Conservation (phyloP, 2,113 vertebrate genomes). For the Onychostruthus taczanowskii region DNA sequence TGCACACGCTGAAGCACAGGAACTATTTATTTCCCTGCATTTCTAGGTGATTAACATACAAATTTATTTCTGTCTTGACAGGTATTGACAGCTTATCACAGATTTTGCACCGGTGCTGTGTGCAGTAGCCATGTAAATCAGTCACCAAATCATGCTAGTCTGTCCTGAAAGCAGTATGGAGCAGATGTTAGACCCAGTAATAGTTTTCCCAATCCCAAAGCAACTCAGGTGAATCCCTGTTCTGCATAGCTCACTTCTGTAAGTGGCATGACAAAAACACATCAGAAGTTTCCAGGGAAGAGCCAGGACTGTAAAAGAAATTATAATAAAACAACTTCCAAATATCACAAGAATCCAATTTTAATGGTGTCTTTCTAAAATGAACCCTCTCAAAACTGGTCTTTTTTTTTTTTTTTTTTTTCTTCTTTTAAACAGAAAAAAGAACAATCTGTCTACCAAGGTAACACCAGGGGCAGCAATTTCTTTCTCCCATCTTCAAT, state of each 20-base stretch:
- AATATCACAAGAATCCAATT: neutral
- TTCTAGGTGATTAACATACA: neutral
- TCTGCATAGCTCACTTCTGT: neutral
- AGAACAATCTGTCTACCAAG: neutral
- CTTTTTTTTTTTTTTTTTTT: neutral
- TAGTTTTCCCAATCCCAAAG: neutral
- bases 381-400: neutral
- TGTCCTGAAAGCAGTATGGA: neutral
- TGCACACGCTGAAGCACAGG: neutral
- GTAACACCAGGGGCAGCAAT: neutral
- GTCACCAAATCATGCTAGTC: neutral
- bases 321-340: neutral
- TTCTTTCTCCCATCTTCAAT: neutral
- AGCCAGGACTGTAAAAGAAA: neutral
- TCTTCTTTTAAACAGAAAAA: neutral
- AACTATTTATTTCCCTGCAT: neutral
- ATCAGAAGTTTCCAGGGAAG: neutral
- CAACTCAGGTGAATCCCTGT: neutral
- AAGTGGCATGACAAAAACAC: neutral
- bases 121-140: neutral
- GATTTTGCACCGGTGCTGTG: neutral
- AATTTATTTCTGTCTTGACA: neutral
- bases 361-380: neutral
- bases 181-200: neutral
- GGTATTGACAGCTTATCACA: neutral